These are phyloP conservation scores for Cheumatopsyche charites DNA, from an alignment of 1,140 invertebrate genomes.

Conservation along the genomic window DNA sequence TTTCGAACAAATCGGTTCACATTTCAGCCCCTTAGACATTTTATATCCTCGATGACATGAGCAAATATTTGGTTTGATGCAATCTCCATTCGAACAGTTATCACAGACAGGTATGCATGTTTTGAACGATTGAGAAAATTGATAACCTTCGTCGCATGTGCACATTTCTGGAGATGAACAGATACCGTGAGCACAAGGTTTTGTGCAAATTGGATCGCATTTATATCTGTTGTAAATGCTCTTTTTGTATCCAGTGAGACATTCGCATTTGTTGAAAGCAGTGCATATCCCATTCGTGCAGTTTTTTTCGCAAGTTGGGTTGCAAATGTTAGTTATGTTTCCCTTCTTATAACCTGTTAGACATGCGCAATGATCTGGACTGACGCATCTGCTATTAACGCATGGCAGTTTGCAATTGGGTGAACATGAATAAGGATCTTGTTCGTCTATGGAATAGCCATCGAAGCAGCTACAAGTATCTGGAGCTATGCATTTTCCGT, in stretches of 20 bases:
- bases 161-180: not conserved
- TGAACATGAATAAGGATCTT: slow-evolving; percentile 50
- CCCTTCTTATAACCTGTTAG: not conserved
- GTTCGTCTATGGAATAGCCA: slow-evolving; percentile 46
- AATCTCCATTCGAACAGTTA: slow-evolving; percentile 56
- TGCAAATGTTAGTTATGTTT: slow-evolving; percentile 47
- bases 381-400: slow-evolving; percentile 17
- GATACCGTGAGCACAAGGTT: not conserved
- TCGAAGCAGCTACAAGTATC: slow-evolving; percentile 55
- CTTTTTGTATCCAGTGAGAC: slow-evolving; percentile 54
- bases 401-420: slow-evolving; percentile 58
- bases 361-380: slow-evolving; percentile 54
- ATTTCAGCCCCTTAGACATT: not conserved
- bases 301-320: slow-evolving; percentile 51
- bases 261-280: slow-evolving; percentile 58
- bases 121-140: slow-evolving; percentile 54
- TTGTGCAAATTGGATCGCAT: not conserved
- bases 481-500: slow-evolving; percentile 60
- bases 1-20: slow-evolving; percentile 53
- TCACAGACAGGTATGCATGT: slow-evolving; percentile 52
- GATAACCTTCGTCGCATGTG: slow-evolving; percentile 62
- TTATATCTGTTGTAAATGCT: not conserved
- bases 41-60: not conserved
- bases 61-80: slow-evolving; percentile 16
- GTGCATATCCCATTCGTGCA: slow-evolving; percentile 56